Evolutionary conservation across 2,113 vertebrate genomes (phyloP).

Genomic region (Paraplagusia blochii): DNA sequence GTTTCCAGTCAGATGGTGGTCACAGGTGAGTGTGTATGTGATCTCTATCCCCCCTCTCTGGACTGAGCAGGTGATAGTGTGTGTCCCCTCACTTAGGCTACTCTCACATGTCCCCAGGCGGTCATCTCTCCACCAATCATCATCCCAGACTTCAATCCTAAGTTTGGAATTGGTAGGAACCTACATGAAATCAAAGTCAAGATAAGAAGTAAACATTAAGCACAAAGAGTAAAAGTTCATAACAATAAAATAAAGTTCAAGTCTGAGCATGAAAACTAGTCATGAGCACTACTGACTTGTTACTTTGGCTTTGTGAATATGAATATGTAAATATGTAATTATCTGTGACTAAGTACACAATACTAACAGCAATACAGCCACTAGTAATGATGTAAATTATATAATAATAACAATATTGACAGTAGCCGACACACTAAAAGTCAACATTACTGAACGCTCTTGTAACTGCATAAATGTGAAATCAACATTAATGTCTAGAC

Average conservation of each 20-base stretch:
- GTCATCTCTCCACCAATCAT: background rate
- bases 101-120: background rate
- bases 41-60: background rate
- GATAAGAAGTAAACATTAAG: background rate
- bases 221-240: background rate
- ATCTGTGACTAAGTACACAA: background rate
- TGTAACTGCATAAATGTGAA: too few species aligned
- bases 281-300: too few species aligned
- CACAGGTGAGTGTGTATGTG: constrained; percentile 12
- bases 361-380: too few species aligned
- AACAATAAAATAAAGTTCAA: background rate
- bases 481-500: too few species aligned
- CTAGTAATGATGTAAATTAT: too few species aligned
- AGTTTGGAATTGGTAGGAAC: background rate
- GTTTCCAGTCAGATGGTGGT: constrained; percentile 18
- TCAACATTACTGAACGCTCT: too few species aligned
- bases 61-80: background rate
- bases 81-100: background rate
- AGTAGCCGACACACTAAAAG: too few species aligned
- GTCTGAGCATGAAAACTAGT: background rate
- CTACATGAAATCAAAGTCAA: background rate
- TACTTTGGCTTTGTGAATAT: too few species aligned
- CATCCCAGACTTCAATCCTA: constrained; percentile 32
- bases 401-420: too few species aligned
- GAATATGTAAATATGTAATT: too few species aligned